Conservation (phyloP, 1,140 invertebrate genomes). For the Drosophila prosaltans region DNA sequence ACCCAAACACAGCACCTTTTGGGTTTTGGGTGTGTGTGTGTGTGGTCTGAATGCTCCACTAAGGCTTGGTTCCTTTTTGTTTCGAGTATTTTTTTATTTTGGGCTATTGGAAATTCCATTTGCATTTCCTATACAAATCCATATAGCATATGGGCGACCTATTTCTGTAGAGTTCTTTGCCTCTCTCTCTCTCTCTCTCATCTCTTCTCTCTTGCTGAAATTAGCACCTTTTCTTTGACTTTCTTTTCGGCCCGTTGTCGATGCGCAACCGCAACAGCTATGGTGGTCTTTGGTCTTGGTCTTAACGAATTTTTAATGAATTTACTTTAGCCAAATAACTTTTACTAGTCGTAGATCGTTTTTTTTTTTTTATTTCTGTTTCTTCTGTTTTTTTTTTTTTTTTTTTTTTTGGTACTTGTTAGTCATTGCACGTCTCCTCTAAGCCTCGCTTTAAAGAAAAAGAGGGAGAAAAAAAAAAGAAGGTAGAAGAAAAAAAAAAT, state of each 20-base stretch:
- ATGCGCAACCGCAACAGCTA: neutral
- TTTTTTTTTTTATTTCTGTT: slow-evolving; percentile 13
- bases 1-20: slow-evolving; percentile 12
- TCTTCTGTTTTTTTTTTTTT: neutral
- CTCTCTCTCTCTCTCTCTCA: slow-evolving; percentile 39
- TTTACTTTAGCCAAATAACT: slow-evolving; percentile 74
- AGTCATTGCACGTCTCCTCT: slow-evolving; percentile 54
- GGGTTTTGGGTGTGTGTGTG: neutral
- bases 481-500: too few relatives aligned
- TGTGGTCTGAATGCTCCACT: neutral
- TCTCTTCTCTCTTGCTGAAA: slow-evolving; percentile 56
- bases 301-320: slow-evolving; percentile 78
- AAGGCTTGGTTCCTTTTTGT: slow-evolving; percentile 8
- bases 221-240: slow-evolving; percentile 77
- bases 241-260: slow-evolving; percentile 56
- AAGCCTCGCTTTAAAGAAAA: neutral
- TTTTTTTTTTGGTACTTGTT: slow-evolving; percentile 20
- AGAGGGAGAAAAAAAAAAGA: neutral
- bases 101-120: slow-evolving; percentile 6
- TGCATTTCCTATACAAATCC: slow-evolving; percentile 4
- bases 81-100: neutral
- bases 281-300: slow-evolving; percentile 35
- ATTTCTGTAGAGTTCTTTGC: slow-evolving; percentile 38
- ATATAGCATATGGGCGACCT: slow-evolving; percentile 8
- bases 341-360: slow-evolving; percentile 57